Evolutionary conservation across 2,888 invertebrate genomes (phyloP), one percentile per base, ranked within the genome.

Genomic region (Ischnus inquisitorius): DNA sequence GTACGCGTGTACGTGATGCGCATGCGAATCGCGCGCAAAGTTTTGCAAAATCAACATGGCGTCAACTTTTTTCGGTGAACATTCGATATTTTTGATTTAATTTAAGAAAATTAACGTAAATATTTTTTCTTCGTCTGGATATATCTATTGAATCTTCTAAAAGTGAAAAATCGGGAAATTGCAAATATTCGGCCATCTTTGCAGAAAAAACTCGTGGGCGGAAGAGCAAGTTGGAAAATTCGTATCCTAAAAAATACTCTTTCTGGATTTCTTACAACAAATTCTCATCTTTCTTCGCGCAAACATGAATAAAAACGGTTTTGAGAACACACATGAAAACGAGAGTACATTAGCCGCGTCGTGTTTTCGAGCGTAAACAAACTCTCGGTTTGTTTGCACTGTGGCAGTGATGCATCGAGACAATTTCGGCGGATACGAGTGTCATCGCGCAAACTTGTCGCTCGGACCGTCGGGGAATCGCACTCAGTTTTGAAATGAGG

Each of bases 1-100:
- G 48, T 8, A 14, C 34, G 8, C 19, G 39, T 48, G n/a, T 67
- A 43, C 43, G 43, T 34, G 28, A 16, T 39, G 25, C 34, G n/a
- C 34, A 19, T 25, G 54, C 25, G 46, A 54, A 22, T 34, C 57
- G 43, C 5, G 48, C 22, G 68, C 10, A 16, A 25, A 43, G 48
- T 78, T 51, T n/a, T 68, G 43, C 60, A 39, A 57, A 41, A 12
- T 6, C 51, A 51, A 34, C 5, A 57, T 60, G 19, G 77, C 48
- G 28, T 16, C n/a, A 28, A 60, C 14, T 60, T 65, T 25, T 12
- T 25, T 14, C 43, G 6, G 10, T 8, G 43, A 57, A 51, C 72
- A 65, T 64, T 57, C 51, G 14, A 74, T 48, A 60, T 60, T n/a
- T 46, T n/a, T 28, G 67, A 74, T 79, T 41, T 34, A 67, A 79